phyloP scores from a whole-genome alignment of 2,797 vertebrate genomes.

The Balearica regulorum region DNA sequence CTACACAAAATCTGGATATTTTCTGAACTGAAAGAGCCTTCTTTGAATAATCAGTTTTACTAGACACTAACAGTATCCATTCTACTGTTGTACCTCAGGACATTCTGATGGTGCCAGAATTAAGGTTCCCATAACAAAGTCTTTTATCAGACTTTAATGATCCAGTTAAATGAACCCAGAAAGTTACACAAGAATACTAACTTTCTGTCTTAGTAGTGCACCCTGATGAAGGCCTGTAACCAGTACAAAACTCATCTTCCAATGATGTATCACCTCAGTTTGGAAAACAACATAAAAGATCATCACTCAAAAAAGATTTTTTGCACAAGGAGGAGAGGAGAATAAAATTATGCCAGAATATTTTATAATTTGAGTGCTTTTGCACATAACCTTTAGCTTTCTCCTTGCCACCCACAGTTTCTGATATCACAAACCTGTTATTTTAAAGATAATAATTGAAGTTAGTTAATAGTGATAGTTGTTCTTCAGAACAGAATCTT shows the following conservation, averaged over 20 bases:
- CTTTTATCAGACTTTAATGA: constrained; percentile 38
- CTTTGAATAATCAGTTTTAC: neutral
- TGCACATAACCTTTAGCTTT: neutral
- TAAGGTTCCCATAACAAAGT: neutral
- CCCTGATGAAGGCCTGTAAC: neutral
- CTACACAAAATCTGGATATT: neutral
- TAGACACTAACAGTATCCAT: neutral
- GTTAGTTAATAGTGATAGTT: neutral
- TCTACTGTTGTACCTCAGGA: neutral
- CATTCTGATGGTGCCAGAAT: constrained; percentile 15
- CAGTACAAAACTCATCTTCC: neutral
- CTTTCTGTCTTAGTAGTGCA: constrained; percentile 3
- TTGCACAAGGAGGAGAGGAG: neutral
- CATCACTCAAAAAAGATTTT: neutral
- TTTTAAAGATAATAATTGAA: neutral
- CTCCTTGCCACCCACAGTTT: neutral
- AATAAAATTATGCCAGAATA: neutral
- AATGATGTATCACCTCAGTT: neutral
- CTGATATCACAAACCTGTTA: neutral
- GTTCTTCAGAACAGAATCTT: neutral
- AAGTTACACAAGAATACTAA: neutral
- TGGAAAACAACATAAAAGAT: neutral
- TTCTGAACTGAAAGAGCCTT: constrained; percentile 38
- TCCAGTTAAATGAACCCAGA: constrained; percentile 13
- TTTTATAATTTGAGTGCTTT: neutral